Evolutionary conservation across 2,797 vertebrate genomes (phyloP).

Genomic region (Parauchenoglanis ngamensis): DNA sequence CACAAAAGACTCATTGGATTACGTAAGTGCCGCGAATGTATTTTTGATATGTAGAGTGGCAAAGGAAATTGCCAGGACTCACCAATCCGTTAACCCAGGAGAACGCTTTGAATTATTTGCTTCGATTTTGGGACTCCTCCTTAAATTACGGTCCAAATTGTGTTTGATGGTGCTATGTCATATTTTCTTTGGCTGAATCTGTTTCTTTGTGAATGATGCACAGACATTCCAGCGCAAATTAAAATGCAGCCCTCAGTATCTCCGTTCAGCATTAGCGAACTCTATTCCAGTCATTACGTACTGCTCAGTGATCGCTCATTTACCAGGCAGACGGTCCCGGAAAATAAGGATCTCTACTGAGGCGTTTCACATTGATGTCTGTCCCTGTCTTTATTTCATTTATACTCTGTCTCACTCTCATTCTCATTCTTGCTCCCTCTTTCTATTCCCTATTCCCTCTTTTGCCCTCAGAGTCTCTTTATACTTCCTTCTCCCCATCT

Average conservation of each 20-base stretch:
- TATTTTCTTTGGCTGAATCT: conserved; percentile 7
- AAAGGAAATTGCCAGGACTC: conserved; percentile 4
- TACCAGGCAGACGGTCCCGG: conserved; percentile 19
- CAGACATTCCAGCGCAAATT: conserved; percentile 7
- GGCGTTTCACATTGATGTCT: conserved; percentile 17
- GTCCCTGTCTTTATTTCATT: conserved; percentile 13
- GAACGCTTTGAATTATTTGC: conserved; percentile 13
- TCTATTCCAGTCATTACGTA: conserved; percentile 30
- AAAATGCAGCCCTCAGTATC: neutral
- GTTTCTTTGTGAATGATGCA: neutral
- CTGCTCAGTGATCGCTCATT: conserved; percentile 26
- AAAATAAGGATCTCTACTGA: conserved; percentile 33
- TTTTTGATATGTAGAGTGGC: neutral
- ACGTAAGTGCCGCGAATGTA: neutral
- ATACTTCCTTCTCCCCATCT: conserved; percentile 19
- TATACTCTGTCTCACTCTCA: neutral
- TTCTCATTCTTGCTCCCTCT: neutral
- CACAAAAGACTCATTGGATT: conserved; percentile 15
- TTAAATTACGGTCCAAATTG: neutral
- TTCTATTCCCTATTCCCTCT: neutral
- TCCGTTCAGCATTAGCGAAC: conserved; percentile 7
- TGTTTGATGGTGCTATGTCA: neutral
- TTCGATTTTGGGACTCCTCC: neutral
- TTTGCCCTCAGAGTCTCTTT: neutral
- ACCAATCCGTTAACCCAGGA: neutral